These are phyloP conservation scores for Diglossa brunneiventris DNA, from an alignment of 2,113 vertebrate species.

Conservation along the genomic window DNA sequence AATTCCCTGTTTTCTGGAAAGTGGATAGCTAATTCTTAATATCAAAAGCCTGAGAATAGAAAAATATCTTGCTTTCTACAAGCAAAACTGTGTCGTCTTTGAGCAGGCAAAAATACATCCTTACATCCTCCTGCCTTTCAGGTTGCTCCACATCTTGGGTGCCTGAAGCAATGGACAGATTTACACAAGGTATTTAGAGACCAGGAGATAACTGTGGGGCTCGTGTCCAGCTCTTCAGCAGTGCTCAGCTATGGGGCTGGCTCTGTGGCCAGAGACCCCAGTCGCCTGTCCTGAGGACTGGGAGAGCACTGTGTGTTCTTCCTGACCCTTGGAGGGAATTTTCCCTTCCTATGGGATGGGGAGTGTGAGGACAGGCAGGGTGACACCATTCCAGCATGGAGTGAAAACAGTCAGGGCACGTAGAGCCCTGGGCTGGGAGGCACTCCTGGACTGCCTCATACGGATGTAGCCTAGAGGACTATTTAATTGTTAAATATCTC, in stretches of 20 bases:
- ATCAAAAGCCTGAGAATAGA: slow-evolving; percentile 2
- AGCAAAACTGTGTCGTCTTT: not conserved
- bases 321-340: not conserved
- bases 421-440: not conserved
- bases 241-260: accelerated
- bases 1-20: slow-evolving; percentile 45
- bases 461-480: not conserved
- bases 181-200: not conserved
- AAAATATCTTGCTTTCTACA: not conserved
- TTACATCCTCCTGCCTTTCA: not conserved
- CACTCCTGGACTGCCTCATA: accelerated
- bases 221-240: not conserved
- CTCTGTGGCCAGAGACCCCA: not conserved
- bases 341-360: not conserved
- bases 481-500: slow-evolving; percentile 34
- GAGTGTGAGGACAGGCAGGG: not conserved
- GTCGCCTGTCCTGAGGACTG: accelerated
- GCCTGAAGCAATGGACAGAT: not conserved
- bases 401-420: not conserved
- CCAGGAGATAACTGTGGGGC: accelerated
- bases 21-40: slow-evolving; percentile 20
- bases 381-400: not conserved
- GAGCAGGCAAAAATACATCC: not conserved
- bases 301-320: not conserved
- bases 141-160: not conserved